Evolutionary conservation across 2,888 invertebrate species (phyloP).

Genomic region (Ichneumoninae sp.): DNA sequence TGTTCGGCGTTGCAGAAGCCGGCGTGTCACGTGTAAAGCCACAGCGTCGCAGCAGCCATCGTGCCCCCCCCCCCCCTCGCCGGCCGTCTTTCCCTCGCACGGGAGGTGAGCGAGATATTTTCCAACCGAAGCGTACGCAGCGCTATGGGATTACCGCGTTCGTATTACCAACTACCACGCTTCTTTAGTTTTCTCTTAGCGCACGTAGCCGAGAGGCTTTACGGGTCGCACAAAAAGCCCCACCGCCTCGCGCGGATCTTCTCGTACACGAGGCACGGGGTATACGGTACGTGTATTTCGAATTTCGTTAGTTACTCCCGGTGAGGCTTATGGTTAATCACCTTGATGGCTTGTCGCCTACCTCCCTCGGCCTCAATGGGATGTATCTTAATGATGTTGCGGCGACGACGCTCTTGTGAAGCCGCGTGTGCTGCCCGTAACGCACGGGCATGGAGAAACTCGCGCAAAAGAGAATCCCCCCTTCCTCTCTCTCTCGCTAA

Average conservation of each 20-base stretch:
- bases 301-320: conserved; percentile 24
- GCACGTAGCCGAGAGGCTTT: conserved; percentile 9
- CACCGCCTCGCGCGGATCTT: not conserved
- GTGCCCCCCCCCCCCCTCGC: not conserved
- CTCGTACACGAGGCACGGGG: not conserved
- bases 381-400: conserved; percentile 25
- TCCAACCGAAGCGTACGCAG: conserved; percentile 6
- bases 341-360: conserved; percentile 15
- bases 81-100: not conserved
- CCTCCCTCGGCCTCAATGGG: conserved; percentile 3
- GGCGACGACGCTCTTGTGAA: not conserved
- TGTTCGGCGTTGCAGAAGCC: conserved; percentile 29
- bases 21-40: conserved; percentile 41
- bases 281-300: conserved; percentile 2
- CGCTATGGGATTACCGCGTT: not conserved
- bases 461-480: not conserved
- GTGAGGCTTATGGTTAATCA: conserved; percentile 19
- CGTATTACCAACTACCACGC: conserved; percentile 10
- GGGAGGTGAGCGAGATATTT: not conserved
- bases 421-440: not conserved
- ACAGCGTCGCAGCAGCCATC: not conserved
- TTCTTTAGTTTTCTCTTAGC: conserved; percentile 9
- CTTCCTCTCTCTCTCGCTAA: not conserved
- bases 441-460: not conserved
- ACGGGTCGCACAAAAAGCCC: not conserved